Base-by-base conservation (phyloP, 2,797 vertebrate species). In the Remorina albescens region DNA sequence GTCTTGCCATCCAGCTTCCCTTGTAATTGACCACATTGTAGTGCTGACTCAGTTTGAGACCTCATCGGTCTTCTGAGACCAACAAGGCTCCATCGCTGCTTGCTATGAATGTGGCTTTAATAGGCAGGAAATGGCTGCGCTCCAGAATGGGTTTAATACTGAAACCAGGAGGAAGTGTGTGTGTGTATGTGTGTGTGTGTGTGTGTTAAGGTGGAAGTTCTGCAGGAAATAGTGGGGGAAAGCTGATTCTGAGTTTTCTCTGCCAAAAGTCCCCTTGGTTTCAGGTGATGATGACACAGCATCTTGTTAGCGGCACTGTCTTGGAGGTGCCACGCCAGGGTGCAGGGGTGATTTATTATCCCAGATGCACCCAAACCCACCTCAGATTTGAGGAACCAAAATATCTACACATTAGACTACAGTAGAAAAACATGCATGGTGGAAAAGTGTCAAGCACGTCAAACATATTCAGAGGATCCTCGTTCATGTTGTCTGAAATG, bases 231-330 rank as follows among this genome's bases (percentile, higher is more conserved):
- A 7, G 44, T 44, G 56, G n/a, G 26, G 46, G 56, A 66, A 74
- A 86, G 90, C 89, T 91, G 91, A 91, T 87, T 82, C 70, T 65
- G 77, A 81, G 49, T 65, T 91, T 93, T 89, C 71, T 61, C 50
- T 73, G 86, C 85, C 86, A 87, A 84, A 86, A 73, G 84, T 83
- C 73, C 63, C 58, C 50, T 49, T 36, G 41, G 67, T 83, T 89
- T 78, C 81, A 83, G 81, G n/a, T n/a, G n/a, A 86, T 88, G 90
- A 93, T 93, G 89, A 93, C 87, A 85, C 87, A 89, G 92, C 91
- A 88, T 36, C 78, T 93, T 55, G 58, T 92, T 91, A 92, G 49
- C 75, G 8, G 61, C 74, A 2, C 63, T 56, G 77, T 82, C 78
- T 84, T 5, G 21, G 67, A 64, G 80, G 73, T 74, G 84, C 67